Evolutionary conservation across 2,888 invertebrate species (phyloP).

Genomic region (Elysia crispata): DNA sequence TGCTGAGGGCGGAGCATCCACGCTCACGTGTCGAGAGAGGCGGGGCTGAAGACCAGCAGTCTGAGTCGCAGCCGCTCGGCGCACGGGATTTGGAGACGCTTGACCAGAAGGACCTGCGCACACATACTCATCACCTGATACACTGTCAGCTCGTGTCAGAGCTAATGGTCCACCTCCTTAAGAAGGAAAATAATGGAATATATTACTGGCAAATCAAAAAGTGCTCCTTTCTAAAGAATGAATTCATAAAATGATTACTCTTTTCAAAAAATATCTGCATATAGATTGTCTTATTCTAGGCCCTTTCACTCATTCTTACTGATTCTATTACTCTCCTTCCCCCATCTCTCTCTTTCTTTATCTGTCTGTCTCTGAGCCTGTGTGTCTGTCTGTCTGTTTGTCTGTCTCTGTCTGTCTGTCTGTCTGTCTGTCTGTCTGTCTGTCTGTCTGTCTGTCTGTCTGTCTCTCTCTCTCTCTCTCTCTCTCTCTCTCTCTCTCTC

Average conservation of each 20-base stretch:
- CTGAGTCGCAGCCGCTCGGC: constrained; percentile 66
- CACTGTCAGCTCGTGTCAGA: constrained; percentile 49
- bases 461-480: constrained; percentile 31
- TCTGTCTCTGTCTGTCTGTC: not conserved
- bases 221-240: no score
- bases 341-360: no score
- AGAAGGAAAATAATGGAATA: constrained; percentile 40
- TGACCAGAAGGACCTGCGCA: constrained; percentile 49
- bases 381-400: not conserved
- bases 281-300: no score
- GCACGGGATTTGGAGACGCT: constrained; percentile 62
- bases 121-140: constrained; percentile 51
- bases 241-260: no score
- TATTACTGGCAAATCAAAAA: no score
- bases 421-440: constrained; percentile 29
- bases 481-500: constrained; percentile 37
- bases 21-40: constrained; percentile 54
- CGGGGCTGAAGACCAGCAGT: constrained; percentile 62
- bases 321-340: not conserved
- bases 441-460: constrained; percentile 15
- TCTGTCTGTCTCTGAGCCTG: not conserved
- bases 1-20: constrained; percentile 51
- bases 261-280: no score
- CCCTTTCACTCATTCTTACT: not conserved
- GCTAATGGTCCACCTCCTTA: constrained; percentile 54